These are phyloP conservation scores for Sitophilus oryzae DNA, from an alignment of 1,140 invertebrate genomes.

Conservation along the genomic window DNA sequence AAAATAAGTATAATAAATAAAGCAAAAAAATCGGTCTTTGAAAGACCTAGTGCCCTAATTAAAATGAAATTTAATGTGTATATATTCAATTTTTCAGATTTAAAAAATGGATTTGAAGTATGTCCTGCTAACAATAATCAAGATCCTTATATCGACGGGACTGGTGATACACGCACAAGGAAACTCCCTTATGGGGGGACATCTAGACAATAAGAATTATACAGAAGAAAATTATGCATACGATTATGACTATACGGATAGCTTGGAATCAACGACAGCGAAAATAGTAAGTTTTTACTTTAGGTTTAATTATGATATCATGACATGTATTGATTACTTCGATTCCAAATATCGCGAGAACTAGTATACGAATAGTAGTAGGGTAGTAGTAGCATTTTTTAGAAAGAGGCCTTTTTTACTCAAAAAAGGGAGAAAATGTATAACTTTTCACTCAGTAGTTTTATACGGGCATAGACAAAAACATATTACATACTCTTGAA, in stretches of 20 bases:
- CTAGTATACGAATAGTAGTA: not conserved
- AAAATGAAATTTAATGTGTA: no score
- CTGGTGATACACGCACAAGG: constrained; percentile 27
- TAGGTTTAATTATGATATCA: not conserved
- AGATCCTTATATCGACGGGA: constrained; percentile 40
- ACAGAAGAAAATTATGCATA: constrained; percentile 1
- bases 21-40: no score
- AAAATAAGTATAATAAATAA: no score
- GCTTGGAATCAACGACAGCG: constrained; percentile 2
- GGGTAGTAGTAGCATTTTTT: no score
- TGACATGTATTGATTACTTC: not conserved
- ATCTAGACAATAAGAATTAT: constrained; percentile 32
- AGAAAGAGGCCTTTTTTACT: no score
- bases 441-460: no score
- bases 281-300: constrained; percentile 1
- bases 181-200: constrained; percentile 37
- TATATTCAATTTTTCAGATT: no score
- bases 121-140: constrained; percentile 37
- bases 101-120: constrained; percentile 39
- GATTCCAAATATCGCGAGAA: not conserved
- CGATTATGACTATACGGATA: constrained; percentile 24
- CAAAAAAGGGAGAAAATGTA: no score
- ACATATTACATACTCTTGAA: no score
- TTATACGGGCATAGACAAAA: no score
- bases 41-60: no score